These are phyloP conservation scores for Oxyscelio sp. DNA, from an alignment of 2,888 invertebrate species.

Conservation along the genomic window DNA sequence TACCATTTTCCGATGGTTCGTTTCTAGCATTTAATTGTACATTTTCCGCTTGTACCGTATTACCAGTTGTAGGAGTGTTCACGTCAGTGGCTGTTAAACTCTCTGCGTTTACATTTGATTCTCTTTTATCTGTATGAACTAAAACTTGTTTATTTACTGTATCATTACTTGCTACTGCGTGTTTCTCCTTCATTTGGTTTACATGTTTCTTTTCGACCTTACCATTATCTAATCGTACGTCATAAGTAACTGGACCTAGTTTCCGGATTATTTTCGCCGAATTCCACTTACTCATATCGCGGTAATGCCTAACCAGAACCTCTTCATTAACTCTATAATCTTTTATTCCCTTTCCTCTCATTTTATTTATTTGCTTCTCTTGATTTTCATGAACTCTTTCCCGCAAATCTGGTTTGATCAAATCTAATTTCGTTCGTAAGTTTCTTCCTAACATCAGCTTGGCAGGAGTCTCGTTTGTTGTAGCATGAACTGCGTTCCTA, in stretches of 20 bases:
- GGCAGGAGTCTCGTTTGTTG: slow-evolving; percentile 55
- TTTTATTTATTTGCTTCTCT: neutral
- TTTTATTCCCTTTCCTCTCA: neutral
- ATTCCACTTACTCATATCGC: neutral
- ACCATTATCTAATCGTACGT: neutral
- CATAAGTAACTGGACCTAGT: slow-evolving; percentile 17
- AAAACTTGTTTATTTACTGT: neutral
- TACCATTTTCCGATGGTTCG: no score
- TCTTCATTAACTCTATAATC: neutral
- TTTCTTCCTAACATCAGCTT: slow-evolving; percentile 50
- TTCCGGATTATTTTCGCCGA: slow-evolving; percentile 1
- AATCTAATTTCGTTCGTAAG: slow-evolving; percentile 38
- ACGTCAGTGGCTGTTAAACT: neutral
- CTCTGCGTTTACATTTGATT: neutral
- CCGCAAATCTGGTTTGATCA: neutral
- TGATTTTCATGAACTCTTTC: neutral
- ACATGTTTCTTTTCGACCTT: slow-evolving; percentile 8
- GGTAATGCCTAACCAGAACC: neutral
- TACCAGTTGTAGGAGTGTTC: neutral
- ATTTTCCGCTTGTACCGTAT: neutral
- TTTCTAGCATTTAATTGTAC: neutral
- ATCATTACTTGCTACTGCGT: neutral
- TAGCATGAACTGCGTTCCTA: slow-evolving; percentile 36
- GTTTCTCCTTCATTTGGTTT: neutral
- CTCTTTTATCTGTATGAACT: neutral